phyloP scores from a whole-genome alignment of 2,797 vertebrate genomes.

The Coluber constrictor region DNA sequence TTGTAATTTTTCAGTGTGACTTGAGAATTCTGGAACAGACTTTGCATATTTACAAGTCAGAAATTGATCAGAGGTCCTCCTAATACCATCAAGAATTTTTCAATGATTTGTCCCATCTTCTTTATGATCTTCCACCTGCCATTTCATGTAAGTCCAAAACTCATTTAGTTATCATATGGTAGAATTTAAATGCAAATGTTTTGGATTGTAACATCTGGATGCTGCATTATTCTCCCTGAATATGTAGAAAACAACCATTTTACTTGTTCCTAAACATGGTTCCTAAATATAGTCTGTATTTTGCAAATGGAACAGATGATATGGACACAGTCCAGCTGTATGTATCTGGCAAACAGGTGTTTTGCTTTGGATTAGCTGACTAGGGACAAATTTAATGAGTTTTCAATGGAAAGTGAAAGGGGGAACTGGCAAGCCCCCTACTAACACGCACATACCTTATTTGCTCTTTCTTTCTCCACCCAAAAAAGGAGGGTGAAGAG shows the following conservation, averaged over 20 bases:
- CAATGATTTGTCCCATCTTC: not conserved
- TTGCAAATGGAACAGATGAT: conserved; percentile 49
- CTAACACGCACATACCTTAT: conserved; percentile 49
- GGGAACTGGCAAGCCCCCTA: conserved; percentile 43
- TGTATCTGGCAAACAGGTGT: conserved; percentile 57
- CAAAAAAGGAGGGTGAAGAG: conserved; percentile 4
- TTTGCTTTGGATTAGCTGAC: conserved; percentile 58
- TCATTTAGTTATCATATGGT: not conserved
- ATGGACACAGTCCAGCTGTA: conserved; percentile 37
- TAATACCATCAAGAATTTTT: not conserved
- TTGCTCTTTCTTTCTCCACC: conserved; percentile 41
- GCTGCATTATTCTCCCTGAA: conserved; percentile 18
- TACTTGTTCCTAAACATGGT: conserved; percentile 8
- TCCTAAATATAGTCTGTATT: conserved; percentile 37
- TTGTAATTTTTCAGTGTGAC: not conserved
- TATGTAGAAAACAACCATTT: conserved; percentile 19
- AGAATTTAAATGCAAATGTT: not conserved
- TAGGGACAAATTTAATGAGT: conserved; percentile 53
- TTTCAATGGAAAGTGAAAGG: conserved; percentile 48
- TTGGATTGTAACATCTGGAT: not conserved
- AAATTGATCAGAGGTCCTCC: not conserved
- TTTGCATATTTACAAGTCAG: not conserved
- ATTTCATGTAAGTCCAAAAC: not conserved
- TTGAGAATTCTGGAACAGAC: not conserved
- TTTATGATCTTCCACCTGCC: not conserved